Conservation (phyloP, 2,797 vertebrate species). For the Harpagifer antarcticus region DNA sequence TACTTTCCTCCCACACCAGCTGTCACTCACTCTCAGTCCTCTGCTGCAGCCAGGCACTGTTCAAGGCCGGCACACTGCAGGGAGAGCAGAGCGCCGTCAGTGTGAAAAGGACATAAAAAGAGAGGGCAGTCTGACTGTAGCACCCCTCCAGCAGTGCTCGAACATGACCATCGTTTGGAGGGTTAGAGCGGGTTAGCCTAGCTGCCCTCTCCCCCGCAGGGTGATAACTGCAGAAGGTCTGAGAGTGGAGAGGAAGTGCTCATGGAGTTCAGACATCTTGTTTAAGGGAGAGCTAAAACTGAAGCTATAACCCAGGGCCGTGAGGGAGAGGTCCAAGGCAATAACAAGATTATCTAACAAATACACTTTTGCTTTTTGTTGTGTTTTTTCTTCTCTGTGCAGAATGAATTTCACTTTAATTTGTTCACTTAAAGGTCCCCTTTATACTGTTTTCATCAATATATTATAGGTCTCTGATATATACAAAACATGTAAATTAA, state of each 20-base stretch:
- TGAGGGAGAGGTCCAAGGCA: neutral
- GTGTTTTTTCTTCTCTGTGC: neutral
- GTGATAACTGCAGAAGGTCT: constrained; percentile 5
- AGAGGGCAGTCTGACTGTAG: constrained; percentile 4
- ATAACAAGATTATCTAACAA: too few species aligned
- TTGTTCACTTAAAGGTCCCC: too few species aligned
- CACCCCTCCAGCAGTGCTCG: constrained; percentile 10
- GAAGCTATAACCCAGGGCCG: constrained; percentile 2
- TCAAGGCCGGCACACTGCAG: constrained; percentile 7
- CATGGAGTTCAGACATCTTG: constrained; percentile 23
- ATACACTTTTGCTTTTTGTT: too few species aligned
- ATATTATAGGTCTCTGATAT: too few species aligned
- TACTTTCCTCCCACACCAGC: constrained; percentile 31
- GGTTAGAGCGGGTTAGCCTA: neutral
- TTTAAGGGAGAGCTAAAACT: constrained; percentile 22
- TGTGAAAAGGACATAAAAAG: neutral
- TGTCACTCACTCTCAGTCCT: constrained; percentile 13
- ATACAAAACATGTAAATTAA: too few species aligned
- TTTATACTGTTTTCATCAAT: too few species aligned
- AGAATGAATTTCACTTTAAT: neutral
- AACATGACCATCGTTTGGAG: constrained; percentile 31
- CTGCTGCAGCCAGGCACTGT: neutral
- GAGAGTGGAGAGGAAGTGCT: constrained; percentile 9
- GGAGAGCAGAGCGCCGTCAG: constrained; percentile 9
- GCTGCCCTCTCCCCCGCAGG: constrained; percentile 12